Evolutionary conservation across 2,113 vertebrate species (phyloP), one percentile per base, ranked within the genome.

Genomic region (Embiotoca jacksoni): DNA sequence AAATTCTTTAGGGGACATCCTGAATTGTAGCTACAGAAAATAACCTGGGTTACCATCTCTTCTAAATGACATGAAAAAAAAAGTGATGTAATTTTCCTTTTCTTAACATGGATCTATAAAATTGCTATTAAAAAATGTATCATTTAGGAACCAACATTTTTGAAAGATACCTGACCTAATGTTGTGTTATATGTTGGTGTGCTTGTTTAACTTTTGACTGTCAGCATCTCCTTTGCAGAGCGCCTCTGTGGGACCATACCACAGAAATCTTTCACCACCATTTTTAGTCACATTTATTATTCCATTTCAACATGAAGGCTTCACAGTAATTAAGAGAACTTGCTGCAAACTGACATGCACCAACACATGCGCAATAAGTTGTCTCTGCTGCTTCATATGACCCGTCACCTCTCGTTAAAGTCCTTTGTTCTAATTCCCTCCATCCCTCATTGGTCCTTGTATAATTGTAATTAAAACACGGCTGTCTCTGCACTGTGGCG

Each of bases 381-480:
- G 15, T 16, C 36, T 70, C 53, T 70, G 46, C 16, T 58, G 35
- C 66, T 30, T 52, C 41, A 33, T 36, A 6, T 72, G 69, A 82
- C 58, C 84, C 16, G 75, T 88, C 41, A 82, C 55, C 73, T 33
- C 30, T 62, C 36, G 9, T 77, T 85, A 49, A 64, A 36, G 50
- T 58, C 65, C 49, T 84, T 88, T 86, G 84, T 80, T 78, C 53
- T 67, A 15, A 2, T 79, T 50, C 36, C 54, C 14, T 50, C 44
- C 1, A 4, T 65, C 47, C n/a, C 9, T 71, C 65, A 60, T 57
- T 70, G 67, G 54, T 49, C 52, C 33, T 60, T 3, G 53, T 62
- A 77, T 75, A 32, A 75, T 15, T 84, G 49, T 88, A 82, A 91
- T 92, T 82, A 85, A 89, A 83, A 71, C 70, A 58, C 0, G 23